A percentile compares a stretch with the other conserved stretches of the same genome.
Conservation (phyloP, 2,888 invertebrate genomes). For the Metallyticus violacea region DNA sequence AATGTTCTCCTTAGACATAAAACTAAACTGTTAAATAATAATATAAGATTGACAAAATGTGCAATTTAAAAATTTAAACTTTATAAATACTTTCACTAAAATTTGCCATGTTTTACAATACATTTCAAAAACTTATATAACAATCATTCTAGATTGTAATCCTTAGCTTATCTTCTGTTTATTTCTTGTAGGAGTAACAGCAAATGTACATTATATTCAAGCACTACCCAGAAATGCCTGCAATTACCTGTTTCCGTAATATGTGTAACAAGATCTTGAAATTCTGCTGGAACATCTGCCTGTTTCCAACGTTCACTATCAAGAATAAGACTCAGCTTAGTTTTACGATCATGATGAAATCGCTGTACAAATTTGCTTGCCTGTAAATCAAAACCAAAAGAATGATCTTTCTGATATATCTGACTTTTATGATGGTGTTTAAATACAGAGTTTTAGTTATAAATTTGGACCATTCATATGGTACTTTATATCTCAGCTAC, state of each 20-base stretch:
- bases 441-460: too few species aligned
- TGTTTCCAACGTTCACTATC: slow-evolving; percentile 93
- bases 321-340: slow-evolving; percentile 77
- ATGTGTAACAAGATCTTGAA: slow-evolving; percentile 79
- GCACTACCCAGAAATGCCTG: neutral
- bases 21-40: too few species aligned
- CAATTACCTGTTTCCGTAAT: slow-evolving; percentile 47
- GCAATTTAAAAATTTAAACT: too few species aligned
- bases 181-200: neutral
- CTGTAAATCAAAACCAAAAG: slow-evolving; percentile 48
- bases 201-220: neutral
- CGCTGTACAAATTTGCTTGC: slow-evolving; percentile 87
- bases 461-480: too few species aligned
- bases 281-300: slow-evolving; percentile 84
- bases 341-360: slow-evolving; percentile 85
- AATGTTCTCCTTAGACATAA: too few species aligned
- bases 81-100: too few species aligned
- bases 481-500: too few species aligned
- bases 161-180: neutral
- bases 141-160: too few species aligned
- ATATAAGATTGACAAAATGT: too few species aligned
- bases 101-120: too few species aligned
- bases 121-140: too few species aligned
- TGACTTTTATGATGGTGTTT: too few species aligned
- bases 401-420: neutral